phyloP scores from a whole-genome alignment of 2,797 vertebrate genomes.

The Thamnophis elegans region DNA sequence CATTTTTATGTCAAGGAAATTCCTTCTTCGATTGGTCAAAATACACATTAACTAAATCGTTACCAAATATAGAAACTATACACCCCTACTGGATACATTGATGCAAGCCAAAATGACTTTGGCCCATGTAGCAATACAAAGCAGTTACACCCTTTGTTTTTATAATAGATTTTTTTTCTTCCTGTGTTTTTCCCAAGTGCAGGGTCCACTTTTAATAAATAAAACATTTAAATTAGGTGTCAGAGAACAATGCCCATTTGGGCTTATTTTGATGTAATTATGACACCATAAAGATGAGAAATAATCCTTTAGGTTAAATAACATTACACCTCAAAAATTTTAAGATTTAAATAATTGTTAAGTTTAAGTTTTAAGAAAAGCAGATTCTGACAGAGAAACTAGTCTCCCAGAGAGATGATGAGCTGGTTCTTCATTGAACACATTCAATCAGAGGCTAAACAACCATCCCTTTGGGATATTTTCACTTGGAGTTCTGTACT shows the following conservation, averaged over 20 bases:
- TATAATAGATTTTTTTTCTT: not conserved
- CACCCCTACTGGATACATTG: not conserved
- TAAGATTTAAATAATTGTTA: not conserved
- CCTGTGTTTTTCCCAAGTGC: not conserved
- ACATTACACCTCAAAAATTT: not conserved
- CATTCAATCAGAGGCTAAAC: not conserved
- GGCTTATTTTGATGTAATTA: not conserved
- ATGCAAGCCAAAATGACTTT: not conserved
- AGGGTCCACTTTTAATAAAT: not conserved
- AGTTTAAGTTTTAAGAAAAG: not conserved
- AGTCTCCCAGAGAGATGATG: not conserved
- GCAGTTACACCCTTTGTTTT: not conserved
- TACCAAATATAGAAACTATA: not conserved
- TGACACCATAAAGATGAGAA: not conserved
- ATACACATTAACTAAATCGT: not conserved
- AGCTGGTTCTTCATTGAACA: not conserved
- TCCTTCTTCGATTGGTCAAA: not conserved
- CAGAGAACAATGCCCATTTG: not conserved
- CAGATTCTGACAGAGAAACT: not conserved
- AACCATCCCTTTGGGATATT: not conserved
- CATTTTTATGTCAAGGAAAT: not conserved
- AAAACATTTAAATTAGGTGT: not conserved
- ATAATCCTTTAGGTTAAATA: not conserved
- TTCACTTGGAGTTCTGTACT: not conserved
- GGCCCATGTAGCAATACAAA: not conserved